These are phyloP conservation scores for Diachrysia chrysitis DNA, from an alignment of 2,888 invertebrate species.

Conservation along the genomic window DNA sequence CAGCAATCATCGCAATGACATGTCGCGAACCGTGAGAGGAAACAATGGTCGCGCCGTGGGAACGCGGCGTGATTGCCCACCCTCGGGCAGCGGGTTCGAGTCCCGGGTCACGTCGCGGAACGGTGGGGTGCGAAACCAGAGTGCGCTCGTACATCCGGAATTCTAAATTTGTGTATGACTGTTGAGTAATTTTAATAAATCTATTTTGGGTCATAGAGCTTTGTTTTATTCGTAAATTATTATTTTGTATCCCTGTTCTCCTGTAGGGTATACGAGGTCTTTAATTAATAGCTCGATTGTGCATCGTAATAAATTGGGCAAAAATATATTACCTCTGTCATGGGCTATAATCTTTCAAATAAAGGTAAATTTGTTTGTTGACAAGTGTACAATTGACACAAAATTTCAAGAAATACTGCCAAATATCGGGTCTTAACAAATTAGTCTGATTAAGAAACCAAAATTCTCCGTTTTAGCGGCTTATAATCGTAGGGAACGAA, in stretches of 20 bases:
- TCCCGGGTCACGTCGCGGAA: constrained; percentile 74
- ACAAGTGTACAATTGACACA: neutral
- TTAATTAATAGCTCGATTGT: neutral
- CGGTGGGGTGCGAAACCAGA: constrained; percentile 85
- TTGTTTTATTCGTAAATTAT: constrained; percentile 36
- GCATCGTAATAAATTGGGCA: neutral
- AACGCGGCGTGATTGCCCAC: constrained; percentile 81
- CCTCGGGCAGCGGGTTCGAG: constrained; percentile 77
- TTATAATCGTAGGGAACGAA: too few relatives aligned
- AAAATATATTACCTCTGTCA: neutral
- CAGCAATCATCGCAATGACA: constrained; percentile 83
- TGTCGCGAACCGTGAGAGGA: constrained; percentile 86
- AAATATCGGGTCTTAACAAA: too few relatives aligned
- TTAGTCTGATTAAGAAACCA: too few relatives aligned
- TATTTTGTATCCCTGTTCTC: constrained; percentile 7
- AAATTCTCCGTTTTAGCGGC: too few relatives aligned
- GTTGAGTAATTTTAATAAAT: constrained; percentile 52
- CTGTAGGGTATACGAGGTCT: neutral
- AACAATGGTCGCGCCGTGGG: constrained; percentile 82
- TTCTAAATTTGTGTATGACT: constrained; percentile 68
- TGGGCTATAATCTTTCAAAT: neutral
- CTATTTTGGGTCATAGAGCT: constrained; percentile 37
- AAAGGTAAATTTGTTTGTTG: neutral
- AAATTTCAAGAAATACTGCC: neutral
- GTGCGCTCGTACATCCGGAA: constrained; percentile 78